Base-by-base conservation (phyloP, 1,140 invertebrate species). In the Panonychus citri region DNA sequence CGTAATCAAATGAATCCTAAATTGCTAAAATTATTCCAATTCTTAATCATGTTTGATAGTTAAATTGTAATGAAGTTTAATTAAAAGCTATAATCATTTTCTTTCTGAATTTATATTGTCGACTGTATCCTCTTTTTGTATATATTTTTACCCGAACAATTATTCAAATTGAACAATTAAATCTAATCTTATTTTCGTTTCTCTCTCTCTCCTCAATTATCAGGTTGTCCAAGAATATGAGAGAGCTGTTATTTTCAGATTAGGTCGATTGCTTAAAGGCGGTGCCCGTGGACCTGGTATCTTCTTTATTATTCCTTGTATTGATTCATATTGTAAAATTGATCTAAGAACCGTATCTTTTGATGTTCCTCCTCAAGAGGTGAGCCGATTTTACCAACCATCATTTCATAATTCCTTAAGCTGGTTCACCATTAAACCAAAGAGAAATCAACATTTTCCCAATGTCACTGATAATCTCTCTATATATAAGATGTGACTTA, bases 161-260 rank as follows among this genome's bases (percentile, higher is more conserved):
- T 73, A 34, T 34, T 34, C n/a, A n/a, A n/a, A n/a, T n/a, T n/a
- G n/a, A n/a, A n/a, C n/a, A n/a, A n/a, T n/a, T n/a, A n/a, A n/a
- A n/a, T n/a, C n/a, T n/a, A n/a, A n/a, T n/a, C n/a, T n/a, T 34
- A 34, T 34, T 34, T 34, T 7, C 30, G 12, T 34, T 34, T 34
- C 12, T 68, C 88, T 84, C 83, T 88, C 88, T 84, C 83, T 88
- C 83, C 88, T 24, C 83, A 87, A 66, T 85, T 88, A 65, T 88
- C 88, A 64, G 85, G 88, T 66, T 34, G 30, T 34, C 30, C 30
- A 34, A 34, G 30, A 34, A 34, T 34, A 34, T 34, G 30, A 34
- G 30, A 73, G 63, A 42, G 63, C 62, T 25, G 63, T 64, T 40
- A 64, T 64, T 25, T 64, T 64, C 37, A 55, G 63, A 37, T 55